Evolutionary conservation across 1,140 invertebrate genomes (phyloP), one percentile per base, ranked within the genome.

Genomic region (Lasioglossum baleicum): DNA sequence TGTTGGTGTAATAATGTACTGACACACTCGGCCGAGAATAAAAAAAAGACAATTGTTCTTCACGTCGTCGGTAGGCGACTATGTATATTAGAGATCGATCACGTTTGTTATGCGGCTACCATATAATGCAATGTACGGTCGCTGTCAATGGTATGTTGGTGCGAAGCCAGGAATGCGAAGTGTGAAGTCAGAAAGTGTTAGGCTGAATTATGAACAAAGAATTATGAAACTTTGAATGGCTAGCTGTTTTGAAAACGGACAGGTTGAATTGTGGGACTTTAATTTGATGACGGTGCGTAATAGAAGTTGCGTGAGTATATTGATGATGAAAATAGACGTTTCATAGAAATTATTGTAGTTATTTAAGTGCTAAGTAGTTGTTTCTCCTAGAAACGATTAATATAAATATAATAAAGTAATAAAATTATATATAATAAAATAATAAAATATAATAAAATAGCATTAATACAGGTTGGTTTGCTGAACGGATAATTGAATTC

Each of bases 41-140:
- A 78, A 65, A 56, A 58, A 58, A 58, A 79, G 61, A 58, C 51
- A 22, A 79, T 79, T 66, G 76, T 73, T 65, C 72, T 73, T 66
- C 76, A 44, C 56, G 44, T 35, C 60, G 60, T 26, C 26, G 35
- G n/a, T 72, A 79, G 51, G 70, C 70, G 69, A 79, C 13, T 13
- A 48, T 48, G 2, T 78, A 56, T 17, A 67, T 77, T 44, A 42
- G 7, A 26, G 75, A 31, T 31, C 8, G 63, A 63, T 70, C 58
- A 15, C 51, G 44, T 44, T 73, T 58, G 48, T 73, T 58, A 65
- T 61, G 51, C 56, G 51, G 76, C 70, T 65, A 58, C 61, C 53
- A 48, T 42, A n/a, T 51, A 65, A 75, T 61, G 64, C 64, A 67
- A 73, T 17, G n/a, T 40, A 42, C 3, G 31, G 72, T 56, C 6